Conservation (phyloP, 1,140 invertebrate genomes). For the Eupeodes corollae region DNA sequence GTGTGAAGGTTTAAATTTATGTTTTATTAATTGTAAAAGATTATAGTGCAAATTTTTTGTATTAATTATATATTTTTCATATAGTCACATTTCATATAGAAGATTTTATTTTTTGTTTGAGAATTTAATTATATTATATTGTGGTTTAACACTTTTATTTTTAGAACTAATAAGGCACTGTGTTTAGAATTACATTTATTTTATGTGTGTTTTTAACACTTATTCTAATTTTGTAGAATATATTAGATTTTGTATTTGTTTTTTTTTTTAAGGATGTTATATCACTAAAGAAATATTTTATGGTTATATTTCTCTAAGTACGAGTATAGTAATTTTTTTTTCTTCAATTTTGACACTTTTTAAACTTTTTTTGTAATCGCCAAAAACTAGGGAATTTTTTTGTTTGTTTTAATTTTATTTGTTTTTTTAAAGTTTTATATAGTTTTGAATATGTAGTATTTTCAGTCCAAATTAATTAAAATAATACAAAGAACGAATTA, state of each 20-base stretch:
- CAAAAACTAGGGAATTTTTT: neutral
- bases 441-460: conserved; percentile 23
- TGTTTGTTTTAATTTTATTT: conserved; percentile 9
- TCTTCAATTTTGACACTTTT: neutral
- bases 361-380: neutral
- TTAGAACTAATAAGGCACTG: neutral
- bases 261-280: too few relatives aligned
- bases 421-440: conserved; percentile 15
- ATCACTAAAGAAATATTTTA: too few relatives aligned
- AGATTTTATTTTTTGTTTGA: neutral
- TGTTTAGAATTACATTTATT: neutral
- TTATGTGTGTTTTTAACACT: neutral
- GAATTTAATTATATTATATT: neutral
- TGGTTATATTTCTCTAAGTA: too few relatives aligned
- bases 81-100: too few relatives aligned
- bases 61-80: too few relatives aligned
- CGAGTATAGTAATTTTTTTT: too few relatives aligned
- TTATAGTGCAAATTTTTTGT: neutral
- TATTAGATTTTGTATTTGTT: neutral
- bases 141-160: neutral
- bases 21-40: conserved; percentile 17
- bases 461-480: conserved; percentile 44
- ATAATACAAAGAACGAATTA: conserved; percentile 74
- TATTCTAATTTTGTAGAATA: neutral
- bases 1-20: conserved; percentile 12